phyloP scores from a whole-genome alignment of 2,888 invertebrate genomes.

The Ramazzottius varieornatus region DNA sequence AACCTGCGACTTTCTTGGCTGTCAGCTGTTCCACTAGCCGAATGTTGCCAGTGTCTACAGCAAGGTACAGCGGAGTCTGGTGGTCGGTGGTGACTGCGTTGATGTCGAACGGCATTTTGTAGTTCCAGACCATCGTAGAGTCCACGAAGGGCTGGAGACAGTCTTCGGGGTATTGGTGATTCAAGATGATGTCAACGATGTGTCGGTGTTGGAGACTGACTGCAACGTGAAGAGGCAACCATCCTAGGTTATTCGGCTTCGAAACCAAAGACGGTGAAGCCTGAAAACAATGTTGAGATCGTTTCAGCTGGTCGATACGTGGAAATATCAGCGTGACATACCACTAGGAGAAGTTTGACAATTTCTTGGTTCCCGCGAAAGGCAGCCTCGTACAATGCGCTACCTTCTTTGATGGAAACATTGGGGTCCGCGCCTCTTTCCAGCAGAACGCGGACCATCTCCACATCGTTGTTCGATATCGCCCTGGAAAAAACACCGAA shows the following conservation, averaged over 20 bases:
- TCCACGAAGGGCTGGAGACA: constrained; percentile 37
- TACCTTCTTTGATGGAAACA: neutral
- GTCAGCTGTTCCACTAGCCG: constrained; percentile 48
- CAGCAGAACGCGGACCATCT: constrained; percentile 46
- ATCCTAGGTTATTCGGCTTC: constrained; percentile 64
- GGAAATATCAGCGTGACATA: no score
- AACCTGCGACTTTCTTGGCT: constrained; percentile 37
- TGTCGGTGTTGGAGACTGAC: constrained; percentile 58
- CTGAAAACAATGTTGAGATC: constrained; percentile 23
- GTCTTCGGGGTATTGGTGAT: constrained; percentile 47
- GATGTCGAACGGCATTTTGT: constrained; percentile 63
- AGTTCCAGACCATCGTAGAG: constrained; percentile 46
- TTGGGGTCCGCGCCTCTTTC: constrained; percentile 49
- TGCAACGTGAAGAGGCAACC: constrained; percentile 74
- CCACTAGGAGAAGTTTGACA: constrained; percentile 41
- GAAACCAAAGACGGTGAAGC: constrained; percentile 57
- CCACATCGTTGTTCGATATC: constrained; percentile 52
- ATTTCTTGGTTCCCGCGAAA: constrained; percentile 57
- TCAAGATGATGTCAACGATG: constrained; percentile 46
- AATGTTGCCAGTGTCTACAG: constrained; percentile 41
- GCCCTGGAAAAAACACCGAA: constrained; percentile 32
- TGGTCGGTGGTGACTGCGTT: constrained; percentile 68
- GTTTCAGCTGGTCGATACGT: no score
- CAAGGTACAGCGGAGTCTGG: constrained; percentile 66
- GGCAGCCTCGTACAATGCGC: constrained; percentile 54